Evolutionary conservation across 1,140 invertebrate genomes (phyloP), one percentile per base, ranked within the genome.

Genomic region (Drosophila rufa): DNA sequence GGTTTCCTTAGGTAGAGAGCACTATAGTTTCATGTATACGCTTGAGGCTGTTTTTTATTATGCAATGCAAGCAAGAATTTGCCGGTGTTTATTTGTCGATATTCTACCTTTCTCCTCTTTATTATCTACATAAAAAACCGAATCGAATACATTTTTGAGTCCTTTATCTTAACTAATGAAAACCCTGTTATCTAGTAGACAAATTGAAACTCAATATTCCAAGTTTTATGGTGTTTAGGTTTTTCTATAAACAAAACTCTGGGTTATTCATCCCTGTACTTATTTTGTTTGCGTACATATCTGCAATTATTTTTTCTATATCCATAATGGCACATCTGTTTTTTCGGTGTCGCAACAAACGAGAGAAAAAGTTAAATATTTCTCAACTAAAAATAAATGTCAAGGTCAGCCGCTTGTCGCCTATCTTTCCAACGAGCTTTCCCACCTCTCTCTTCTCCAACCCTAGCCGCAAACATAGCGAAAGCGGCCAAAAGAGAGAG

Each of bases 341-440:
- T 46, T 22, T 48, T 22, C 15, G 51, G 40, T 86, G 70, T 70
- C 45, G 59, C 60, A 55, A 58, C 43, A 19, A 82, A 65, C 51
- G 67, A 90, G 67, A 85, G 78, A 90, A 85, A 81, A 79, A 68
- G 70, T 90, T 78, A 59, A 87, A 90, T 79, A 85, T 62, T 68
- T 75, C 79, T 60, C 61, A 80, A 78, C 90, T 90, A 90, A 80
- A 90, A 90, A 90, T 90, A 90, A 90, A 90, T 90, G 86, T 90
- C 86, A 90, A 91, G 86, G 86, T 90, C 86, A 82, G 66, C 79
- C 51, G 65, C 51, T 61, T 69, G 45, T 77, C 56, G 42, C 58
- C 36, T 77, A 73, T 59, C 68, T 73, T 71, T 68, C 46, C 60
- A 43, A 33, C 15, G 22, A 51, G 50, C 36, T 17, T 38, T 56